A percentile compares a stretch with the other conserved stretches of the same genome.
phyloP scores from a whole-genome alignment of 1,140 invertebrate genomes.

The Drosophila oshimai region DNA sequence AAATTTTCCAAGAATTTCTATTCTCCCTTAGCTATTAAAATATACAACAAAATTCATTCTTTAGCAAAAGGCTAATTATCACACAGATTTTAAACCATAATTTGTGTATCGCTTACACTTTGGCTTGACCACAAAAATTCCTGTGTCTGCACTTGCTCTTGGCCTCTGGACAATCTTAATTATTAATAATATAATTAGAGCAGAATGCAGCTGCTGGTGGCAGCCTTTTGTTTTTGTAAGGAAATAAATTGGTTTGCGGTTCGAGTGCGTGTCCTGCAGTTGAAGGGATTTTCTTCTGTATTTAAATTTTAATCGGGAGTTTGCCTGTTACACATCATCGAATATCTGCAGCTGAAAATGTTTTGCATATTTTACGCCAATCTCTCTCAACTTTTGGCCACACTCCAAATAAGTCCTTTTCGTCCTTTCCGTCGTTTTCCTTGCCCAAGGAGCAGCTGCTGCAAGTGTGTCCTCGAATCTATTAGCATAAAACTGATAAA shows the following conservation, averaged over 20 bases:
- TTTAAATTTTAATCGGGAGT: background rate
- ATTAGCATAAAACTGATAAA: constrained; percentile 77
- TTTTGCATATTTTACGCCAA: constrained; percentile 32
- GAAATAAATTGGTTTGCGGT: constrained; percentile 3
- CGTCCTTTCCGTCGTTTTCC: background rate
- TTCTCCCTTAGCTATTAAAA: too few relatives aligned
- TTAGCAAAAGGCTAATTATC: constrained; percentile 8
- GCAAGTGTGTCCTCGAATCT: constrained; percentile 56
- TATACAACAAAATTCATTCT: background rate
- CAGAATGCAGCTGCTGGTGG: background rate
- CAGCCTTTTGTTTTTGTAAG: background rate
- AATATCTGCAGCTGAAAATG: constrained; percentile 2
- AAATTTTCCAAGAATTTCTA: too few relatives aligned
- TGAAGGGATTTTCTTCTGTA: background rate
- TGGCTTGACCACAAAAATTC: constrained; percentile 2
- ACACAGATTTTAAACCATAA: constrained; percentile 6
- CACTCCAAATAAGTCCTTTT: constrained; percentile 11
- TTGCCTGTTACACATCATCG: background rate
- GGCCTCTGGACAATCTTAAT: background rate
- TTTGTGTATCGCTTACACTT: background rate
- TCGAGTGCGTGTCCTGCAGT: background rate
- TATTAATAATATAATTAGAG: constrained; percentile 33
- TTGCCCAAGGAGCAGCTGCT: constrained; percentile 53
- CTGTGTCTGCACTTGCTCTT: background rate
- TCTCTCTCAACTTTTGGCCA: constrained; percentile 32